Conservation (phyloP, 2,113 vertebrate genomes). For the Pluvialis apricaria region DNA sequence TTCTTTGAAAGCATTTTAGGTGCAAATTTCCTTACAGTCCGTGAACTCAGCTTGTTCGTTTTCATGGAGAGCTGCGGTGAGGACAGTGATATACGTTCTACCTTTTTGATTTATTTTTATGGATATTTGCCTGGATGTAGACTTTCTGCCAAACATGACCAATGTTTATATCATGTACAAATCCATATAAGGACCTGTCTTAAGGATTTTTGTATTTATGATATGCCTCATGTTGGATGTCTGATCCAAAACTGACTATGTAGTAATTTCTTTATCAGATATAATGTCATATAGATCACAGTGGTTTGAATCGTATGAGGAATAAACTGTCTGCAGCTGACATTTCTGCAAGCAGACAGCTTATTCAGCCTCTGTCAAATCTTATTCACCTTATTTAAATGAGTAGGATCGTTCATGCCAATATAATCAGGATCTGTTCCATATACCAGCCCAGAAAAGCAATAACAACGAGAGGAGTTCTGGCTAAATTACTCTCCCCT, state of each 20-base stretch:
- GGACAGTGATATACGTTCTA: background rate
- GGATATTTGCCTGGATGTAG: background rate
- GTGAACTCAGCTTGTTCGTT: background rate
- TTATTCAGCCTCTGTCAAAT: background rate
- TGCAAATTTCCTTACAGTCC: background rate
- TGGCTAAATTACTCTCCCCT: background rate
- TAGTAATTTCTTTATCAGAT: conserved; percentile 47
- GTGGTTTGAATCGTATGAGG: background rate
- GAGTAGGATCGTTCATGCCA: background rate
- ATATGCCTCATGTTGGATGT: background rate
- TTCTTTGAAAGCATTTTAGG: background rate
- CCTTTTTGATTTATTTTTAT: background rate
- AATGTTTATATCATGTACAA: background rate
- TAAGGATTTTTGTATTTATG: background rate
- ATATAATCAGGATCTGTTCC: background rate
- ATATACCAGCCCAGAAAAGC: background rate
- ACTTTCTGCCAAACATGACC: background rate
- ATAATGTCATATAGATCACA: background rate
- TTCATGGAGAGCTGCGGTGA: background rate
- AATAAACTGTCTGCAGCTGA: background rate
- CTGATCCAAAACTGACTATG: background rate
- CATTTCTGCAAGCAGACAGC: background rate
- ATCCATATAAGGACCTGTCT: background rate
- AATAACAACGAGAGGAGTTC: background rate
- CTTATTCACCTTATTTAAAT: background rate